Conservation (phyloP, 2,113 vertebrate genomes). For the Gymnocephalus cernua region DNA sequence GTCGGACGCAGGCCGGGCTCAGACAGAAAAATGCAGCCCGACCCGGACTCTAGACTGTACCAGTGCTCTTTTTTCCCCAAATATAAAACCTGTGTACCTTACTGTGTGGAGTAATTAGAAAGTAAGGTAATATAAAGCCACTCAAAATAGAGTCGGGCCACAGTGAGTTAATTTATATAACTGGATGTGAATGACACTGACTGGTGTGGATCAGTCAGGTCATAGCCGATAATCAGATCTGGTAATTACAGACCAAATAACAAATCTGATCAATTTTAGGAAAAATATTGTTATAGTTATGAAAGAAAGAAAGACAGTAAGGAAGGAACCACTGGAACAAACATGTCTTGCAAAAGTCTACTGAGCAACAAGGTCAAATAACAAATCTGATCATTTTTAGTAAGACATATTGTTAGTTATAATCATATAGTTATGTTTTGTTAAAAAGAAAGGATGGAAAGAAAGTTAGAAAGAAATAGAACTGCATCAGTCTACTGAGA, state of each 20-base stretch:
- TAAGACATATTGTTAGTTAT: no score
- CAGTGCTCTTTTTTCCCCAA: not conserved
- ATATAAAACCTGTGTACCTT: not conserved
- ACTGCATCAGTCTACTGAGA: slow-evolving; percentile 26
- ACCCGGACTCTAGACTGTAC: no score
- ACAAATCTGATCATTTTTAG: no score
- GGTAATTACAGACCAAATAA: not conserved
- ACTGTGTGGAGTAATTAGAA: not conserved
- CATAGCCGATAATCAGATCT: not conserved
- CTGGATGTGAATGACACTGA: no score
- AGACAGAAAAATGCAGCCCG: no score
- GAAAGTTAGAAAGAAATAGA: no score
- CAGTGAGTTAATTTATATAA: not conserved
- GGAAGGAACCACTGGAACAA: slow-evolving; percentile 9
- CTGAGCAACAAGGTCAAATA: no score
- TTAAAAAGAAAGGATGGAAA: no score
- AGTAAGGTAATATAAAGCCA: not conserved
- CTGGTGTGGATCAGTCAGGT: not conserved
- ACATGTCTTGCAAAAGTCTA: slow-evolving; percentile 1
- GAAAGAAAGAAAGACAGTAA: no score
- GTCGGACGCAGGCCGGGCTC: no score
- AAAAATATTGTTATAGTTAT: not conserved
- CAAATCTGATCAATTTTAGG: not conserved
- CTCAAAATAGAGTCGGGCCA: not conserved
- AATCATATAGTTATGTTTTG: no score